Evolutionary conservation across 2,888 invertebrate genomes (phyloP).

Genomic region (Sphaeridia pumilis): DNA sequence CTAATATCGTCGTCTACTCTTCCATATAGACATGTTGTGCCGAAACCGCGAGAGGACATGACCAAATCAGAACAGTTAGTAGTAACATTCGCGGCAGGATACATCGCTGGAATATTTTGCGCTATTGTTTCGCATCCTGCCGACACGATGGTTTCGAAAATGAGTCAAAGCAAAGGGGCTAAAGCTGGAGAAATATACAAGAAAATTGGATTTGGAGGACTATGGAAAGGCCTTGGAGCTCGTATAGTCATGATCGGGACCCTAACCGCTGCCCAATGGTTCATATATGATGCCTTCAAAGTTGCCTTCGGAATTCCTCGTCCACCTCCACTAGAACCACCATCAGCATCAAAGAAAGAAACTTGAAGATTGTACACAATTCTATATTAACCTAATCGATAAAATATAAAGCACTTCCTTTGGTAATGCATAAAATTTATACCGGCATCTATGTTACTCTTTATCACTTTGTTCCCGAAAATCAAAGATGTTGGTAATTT

Average conservation of each 20-base stretch:
- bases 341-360: too few species aligned
- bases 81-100: slow-evolving; percentile 90
- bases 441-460: too few species aligned
- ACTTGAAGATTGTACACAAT: too few species aligned
- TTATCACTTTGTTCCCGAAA: too few species aligned
- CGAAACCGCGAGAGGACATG: slow-evolving; percentile 83
- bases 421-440: too few species aligned
- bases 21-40: slow-evolving; percentile 71
- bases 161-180: slow-evolving; percentile 47
- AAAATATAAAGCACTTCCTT: too few species aligned
- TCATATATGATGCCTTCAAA: slow-evolving; percentile 80
- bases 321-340: slow-evolving; percentile 93
- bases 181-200: slow-evolving; percentile 59
- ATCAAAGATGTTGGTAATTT: too few species aligned
- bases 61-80: slow-evolving; percentile 82
- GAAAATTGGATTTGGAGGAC: slow-evolving; percentile 57
- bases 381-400: too few species aligned
- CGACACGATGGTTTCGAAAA: slow-evolving; percentile 90
- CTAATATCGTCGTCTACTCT: too few species aligned
- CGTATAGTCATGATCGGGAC: slow-evolving; percentile 89
- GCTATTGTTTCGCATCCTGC: slow-evolving; percentile 97
- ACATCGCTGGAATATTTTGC: slow-evolving; percentile 98
- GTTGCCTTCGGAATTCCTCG: slow-evolving; percentile 74
- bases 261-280: slow-evolving; percentile 84
- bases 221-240: slow-evolving; percentile 71